Evolutionary conservation across 2,888 invertebrate genomes (phyloP), one percentile per base, ranked within the genome.

Genomic region (Eulithis prunata): DNA sequence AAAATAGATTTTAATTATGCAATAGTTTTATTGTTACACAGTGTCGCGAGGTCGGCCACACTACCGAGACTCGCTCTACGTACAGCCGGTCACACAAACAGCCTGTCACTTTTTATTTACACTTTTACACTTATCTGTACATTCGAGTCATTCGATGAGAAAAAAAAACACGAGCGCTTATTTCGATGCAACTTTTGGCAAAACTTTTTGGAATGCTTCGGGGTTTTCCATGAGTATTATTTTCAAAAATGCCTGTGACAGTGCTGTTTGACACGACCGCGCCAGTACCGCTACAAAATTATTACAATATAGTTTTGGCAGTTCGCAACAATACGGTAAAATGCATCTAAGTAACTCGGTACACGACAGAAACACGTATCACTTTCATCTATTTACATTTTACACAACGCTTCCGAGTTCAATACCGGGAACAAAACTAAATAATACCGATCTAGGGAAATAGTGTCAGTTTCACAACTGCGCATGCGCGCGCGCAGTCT

Each of bases 231-330:
- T 57, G 56, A 59, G 60, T 65, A 57, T 65, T 66, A 52, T 51
- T 41, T 49, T 52, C 47, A 57, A 63, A 53, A 58, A 68, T 63
- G 60, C 46, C 45, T n/a, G 61, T 58, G 32, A 47, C 51, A 66
- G 13, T 61, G 21, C 21, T 41, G 28, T 57, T 71, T 70, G 56
- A 70, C 77, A 78, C 79, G 82, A 78, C 77, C 77, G 69, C 69
- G 70, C 71, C 74, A 77, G 76, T 73, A 71, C 77, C 82, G 86
- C 89, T 88, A 91, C 83, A 89, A 88, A 87, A 86, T 86, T 82
- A 88, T 88, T 87, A 90, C 84, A 90, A 87, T 89, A 87, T 89
- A 89, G 83, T 89, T 93, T 92, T 93, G 92, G 92, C 92, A 91
- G 91, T 90, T 88, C 85, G 91, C 91, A 89, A 90, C 85, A 89